A percentile compares a stretch with the other conserved stretches of the same genome.
Conservation (phyloP, 2,888 invertebrate genomes). For the Nymphalis urticae region DNA sequence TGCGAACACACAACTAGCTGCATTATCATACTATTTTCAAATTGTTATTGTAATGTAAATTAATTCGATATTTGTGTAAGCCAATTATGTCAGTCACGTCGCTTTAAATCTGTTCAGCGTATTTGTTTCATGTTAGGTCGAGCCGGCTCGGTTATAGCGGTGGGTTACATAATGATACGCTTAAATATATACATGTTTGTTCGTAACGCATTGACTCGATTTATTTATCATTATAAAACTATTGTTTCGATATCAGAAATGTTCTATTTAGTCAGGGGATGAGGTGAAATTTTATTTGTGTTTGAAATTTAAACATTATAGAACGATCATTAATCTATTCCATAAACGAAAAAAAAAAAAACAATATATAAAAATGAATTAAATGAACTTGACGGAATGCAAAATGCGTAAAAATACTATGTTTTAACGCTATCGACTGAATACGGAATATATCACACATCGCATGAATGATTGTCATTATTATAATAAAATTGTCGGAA, state of each 20-base stretch:
- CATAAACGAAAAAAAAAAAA: no score
- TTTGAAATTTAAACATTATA: no score
- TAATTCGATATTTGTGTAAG: constrained; percentile 12
- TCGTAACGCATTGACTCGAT: no score
- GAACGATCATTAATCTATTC: no score
- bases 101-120: constrained; percentile 9
- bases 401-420: neutral
- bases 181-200: neutral
- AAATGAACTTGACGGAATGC: neutral
- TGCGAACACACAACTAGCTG: constrained; percentile 6
- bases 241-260: no score
- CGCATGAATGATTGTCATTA: constrained; percentile 11
- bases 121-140: constrained; percentile 6
- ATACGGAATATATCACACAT: constrained; percentile 3
- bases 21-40: constrained; percentile 21
- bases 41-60: constrained; percentile 13
- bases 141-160: neutral
- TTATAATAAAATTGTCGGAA: constrained; percentile 12
- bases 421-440: neutral
- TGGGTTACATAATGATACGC: neutral
- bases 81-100: constrained; percentile 4
- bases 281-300: no score
- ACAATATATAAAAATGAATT: no score
- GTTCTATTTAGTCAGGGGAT: no score
- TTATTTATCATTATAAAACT: no score